Conservation (phyloP, 1,140 invertebrate genomes). For the Leptinotarsa defecta region DNA sequence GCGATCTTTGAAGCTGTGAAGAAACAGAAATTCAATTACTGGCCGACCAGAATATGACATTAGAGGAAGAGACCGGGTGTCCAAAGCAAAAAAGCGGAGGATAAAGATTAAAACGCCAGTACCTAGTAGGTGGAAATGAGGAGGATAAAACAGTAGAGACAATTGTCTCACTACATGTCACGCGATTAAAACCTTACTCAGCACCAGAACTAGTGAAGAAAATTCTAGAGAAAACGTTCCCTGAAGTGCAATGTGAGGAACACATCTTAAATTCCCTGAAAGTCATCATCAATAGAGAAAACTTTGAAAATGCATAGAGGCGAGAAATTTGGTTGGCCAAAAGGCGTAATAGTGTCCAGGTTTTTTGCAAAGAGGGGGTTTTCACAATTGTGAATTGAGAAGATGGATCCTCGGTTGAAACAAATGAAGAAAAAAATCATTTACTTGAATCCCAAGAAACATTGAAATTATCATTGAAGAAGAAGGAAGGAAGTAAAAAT, state of each 20-base stretch:
- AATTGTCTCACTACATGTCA: background rate
- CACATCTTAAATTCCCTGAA: background rate
- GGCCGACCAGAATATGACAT: conserved; percentile 1
- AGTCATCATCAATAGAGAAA: background rate
- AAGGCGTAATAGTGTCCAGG: background rate
- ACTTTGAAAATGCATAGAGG: background rate
- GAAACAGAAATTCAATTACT: background rate
- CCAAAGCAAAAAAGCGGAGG: background rate
- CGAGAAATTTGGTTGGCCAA: background rate
- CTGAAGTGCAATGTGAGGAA: background rate
- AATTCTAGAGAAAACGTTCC: background rate
- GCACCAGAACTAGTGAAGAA: background rate
- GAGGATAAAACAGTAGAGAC: conserved; percentile 8
- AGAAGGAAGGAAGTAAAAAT: no score
- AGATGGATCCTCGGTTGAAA: background rate
- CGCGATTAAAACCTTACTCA: background rate
- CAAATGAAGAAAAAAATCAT: background rate
- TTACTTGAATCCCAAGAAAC: no score
- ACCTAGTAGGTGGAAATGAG: background rate
- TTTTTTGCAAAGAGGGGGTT: background rate
- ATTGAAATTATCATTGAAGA: no score
- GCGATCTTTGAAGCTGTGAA: background rate
- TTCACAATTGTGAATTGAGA: background rate
- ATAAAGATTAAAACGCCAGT: conserved; percentile 7
- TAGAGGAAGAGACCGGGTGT: background rate